A percentile compares a stretch with the other conserved stretches of the same genome.
Conservation (phyloP, 2,113 vertebrate genomes). For the Ceratotherium simum region DNA sequence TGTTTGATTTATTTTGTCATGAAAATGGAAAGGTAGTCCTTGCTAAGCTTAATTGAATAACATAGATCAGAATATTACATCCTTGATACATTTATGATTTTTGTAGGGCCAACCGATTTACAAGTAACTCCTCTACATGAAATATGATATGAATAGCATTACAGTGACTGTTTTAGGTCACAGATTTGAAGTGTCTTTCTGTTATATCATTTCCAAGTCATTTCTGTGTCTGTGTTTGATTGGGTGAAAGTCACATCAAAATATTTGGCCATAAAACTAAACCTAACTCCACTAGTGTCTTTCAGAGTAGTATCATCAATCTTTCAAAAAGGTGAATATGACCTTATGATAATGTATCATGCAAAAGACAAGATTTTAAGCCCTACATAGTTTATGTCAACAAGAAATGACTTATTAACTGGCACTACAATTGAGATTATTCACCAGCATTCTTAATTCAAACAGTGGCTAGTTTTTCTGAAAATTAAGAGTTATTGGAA, state of each 20-base stretch:
- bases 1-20: slow-evolving; percentile 71
- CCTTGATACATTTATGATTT: slow-evolving; percentile 71
- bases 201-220: slow-evolving; percentile 1
- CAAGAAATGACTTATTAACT: slow-evolving; percentile 57
- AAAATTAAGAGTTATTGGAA: background rate
- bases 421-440: background rate
- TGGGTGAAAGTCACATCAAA: slow-evolving; percentile 42
- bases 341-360: slow-evolving; percentile 65
- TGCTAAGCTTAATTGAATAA: slow-evolving; percentile 60
- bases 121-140: slow-evolving; percentile 7
- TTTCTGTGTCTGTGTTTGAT: slow-evolving; percentile 44
- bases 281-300: slow-evolving; percentile 19
- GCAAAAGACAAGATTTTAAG: slow-evolving; percentile 42
- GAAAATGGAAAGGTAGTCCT: slow-evolving; percentile 52
- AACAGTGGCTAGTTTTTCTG: background rate
- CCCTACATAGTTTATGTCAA: background rate
- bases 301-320: slow-evolving; percentile 52
- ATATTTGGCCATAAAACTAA: slow-evolving; percentile 59
- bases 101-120: slow-evolving; percentile 36
- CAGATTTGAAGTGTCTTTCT: slow-evolving; percentile 46
- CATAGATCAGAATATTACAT: slow-evolving; percentile 67
- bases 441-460: background rate
- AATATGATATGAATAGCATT: slow-evolving; percentile 18
- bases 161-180: slow-evolving; percentile 40
- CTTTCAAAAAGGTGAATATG: slow-evolving; percentile 64